Evolutionary conservation across 2,113 vertebrate genomes (phyloP).

Genomic region (Strix aluco): DNA sequence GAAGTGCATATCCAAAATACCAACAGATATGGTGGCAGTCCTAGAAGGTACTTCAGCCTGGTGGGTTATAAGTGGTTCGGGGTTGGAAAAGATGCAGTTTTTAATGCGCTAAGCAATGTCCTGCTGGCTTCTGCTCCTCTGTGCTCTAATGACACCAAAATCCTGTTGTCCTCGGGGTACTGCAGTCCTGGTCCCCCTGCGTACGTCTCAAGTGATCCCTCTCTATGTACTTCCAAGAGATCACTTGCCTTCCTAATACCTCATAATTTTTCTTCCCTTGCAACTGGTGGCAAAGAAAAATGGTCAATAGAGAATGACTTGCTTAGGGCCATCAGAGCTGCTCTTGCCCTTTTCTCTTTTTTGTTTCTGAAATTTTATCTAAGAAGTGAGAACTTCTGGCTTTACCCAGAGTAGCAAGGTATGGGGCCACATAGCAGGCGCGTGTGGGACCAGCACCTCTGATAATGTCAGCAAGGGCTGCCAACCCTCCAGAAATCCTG

Average conservation of each 20-base stretch:
- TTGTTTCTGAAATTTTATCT: background rate
- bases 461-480: background rate
- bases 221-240: background rate
- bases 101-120: rapidly evolving
- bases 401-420: background rate
- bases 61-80: background rate
- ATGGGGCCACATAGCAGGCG: background rate
- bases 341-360: background rate
- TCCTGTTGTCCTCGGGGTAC: background rate
- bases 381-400: background rate
- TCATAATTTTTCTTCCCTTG: background rate
- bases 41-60: background rate
- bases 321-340: background rate
- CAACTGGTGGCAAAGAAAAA: background rate
- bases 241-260: background rate
- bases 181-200: background rate
- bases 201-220: background rate
- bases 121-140: background rate
- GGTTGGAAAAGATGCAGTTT: background rate
- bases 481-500: background rate
- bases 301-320: background rate
- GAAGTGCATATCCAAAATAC: background rate
- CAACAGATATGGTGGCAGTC: background rate
- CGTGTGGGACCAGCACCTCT: rapidly evolving
- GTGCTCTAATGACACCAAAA: background rate